A percentile compares a stretch with the other conserved stretches of the same genome.
phyloP scores from a whole-genome alignment of 2,113 vertebrate species.

The Solea solea region DNA sequence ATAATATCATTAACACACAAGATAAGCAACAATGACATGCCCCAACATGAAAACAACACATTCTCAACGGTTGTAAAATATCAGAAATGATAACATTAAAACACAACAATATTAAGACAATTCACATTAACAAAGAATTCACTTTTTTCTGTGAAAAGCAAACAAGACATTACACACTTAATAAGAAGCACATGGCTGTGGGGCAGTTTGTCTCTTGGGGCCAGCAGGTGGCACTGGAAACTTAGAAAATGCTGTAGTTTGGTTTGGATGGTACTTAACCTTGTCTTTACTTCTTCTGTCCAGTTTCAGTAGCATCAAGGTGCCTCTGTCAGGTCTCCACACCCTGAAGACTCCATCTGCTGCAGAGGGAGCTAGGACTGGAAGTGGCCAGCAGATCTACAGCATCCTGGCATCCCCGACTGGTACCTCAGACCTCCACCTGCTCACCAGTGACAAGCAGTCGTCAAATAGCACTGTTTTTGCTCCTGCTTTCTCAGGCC shows the following conservation, averaged over 20 bases:
- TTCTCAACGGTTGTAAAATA: too few relatives aligned
- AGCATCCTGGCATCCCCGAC: slow-evolving; percentile 68
- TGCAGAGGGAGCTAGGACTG: not conserved
- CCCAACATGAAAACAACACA: too few relatives aligned
- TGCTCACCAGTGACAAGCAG: slow-evolving; percentile 61
- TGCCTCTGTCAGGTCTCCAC: slow-evolving; percentile 75
- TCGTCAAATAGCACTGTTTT: not conserved
- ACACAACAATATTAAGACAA: too few relatives aligned
- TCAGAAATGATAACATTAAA: too few relatives aligned
- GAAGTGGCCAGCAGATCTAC: slow-evolving; percentile 58
- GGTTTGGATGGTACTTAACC: slow-evolving; percentile 9
- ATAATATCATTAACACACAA: too few relatives aligned
- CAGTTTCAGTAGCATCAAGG: slow-evolving; percentile 67
- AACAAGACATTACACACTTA: too few relatives aligned
- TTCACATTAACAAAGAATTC: too few relatives aligned
- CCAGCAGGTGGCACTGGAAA: slow-evolving; percentile 26
- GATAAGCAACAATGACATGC: too few relatives aligned
- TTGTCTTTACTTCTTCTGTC: not conserved
- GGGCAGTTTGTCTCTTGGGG: not conserved
- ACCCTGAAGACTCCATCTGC: slow-evolving; percentile 50
- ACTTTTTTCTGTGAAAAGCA: too few relatives aligned
- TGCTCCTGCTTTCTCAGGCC: slow-evolving; percentile 70
- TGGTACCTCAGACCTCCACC: slow-evolving; percentile 51
- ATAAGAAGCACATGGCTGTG: too few relatives aligned
- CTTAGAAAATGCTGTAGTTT: not conserved